phyloP scores from a whole-genome alignment of 2,797 vertebrate genomes.

The Gymnoscopelus braueri region DNA sequence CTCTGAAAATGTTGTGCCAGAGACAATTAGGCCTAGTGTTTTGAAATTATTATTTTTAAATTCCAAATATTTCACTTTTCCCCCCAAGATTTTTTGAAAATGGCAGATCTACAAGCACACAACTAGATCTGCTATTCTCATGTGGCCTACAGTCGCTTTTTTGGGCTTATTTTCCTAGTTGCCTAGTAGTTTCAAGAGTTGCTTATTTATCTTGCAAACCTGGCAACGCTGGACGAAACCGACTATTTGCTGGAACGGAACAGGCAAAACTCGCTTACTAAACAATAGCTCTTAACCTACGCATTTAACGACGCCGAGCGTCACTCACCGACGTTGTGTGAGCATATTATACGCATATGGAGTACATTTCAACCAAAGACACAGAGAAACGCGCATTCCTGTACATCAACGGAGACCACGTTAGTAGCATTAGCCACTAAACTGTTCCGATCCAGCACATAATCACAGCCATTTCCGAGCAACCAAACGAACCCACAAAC shows the following conservation, averaged over 20 bases:
- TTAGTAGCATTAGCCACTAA: conserved; percentile 10
- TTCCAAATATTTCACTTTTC: too few relatives aligned
- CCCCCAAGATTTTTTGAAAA: too few relatives aligned
- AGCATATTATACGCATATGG: rapidly evolving
- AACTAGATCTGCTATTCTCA: too few relatives aligned
- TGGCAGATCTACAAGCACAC: too few relatives aligned
- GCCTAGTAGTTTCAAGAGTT: too few relatives aligned
- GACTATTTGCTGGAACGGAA: conserved; percentile 42
- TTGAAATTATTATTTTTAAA: too few relatives aligned
- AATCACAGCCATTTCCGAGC: conserved; percentile 62
- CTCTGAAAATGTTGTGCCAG: too few relatives aligned
- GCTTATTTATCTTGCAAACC: neutral
- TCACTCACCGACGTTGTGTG: rapidly evolving
- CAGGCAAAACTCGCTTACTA: conserved; percentile 31
- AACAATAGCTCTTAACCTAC: conserved; percentile 27
- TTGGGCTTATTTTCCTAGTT: too few relatives aligned
- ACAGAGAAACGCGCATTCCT: rapidly evolving
- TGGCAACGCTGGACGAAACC: conserved; percentile 1
- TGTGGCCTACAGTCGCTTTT: too few relatives aligned
- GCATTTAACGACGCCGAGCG: conserved; percentile 1
- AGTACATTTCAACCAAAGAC: neutral
- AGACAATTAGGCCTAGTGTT: too few relatives aligned
- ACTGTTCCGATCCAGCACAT: conserved; percentile 51
- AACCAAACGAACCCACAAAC: conserved; percentile 18
- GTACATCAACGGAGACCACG: neutral